Evolutionary conservation across 2,888 invertebrate genomes (phyloP).

Genomic region (Endotricha flammealis): DNA sequence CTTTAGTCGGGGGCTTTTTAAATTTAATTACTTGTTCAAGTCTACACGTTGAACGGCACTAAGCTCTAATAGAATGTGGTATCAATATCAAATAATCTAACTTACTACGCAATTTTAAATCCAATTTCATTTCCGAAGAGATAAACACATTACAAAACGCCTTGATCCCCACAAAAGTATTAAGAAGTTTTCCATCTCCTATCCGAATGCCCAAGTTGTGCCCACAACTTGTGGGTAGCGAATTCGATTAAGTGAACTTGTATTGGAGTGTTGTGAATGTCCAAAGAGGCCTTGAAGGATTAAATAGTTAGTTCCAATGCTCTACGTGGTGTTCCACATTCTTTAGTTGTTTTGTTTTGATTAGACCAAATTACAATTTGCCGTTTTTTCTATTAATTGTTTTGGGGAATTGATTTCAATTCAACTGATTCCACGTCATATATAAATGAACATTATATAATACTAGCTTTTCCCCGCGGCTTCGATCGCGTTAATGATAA

Average conservation of each 20-base stretch:
- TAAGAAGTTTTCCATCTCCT: background rate
- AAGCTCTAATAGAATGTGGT: too few relatives aligned
- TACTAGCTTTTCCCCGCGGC: too few relatives aligned
- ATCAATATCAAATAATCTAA: too few relatives aligned
- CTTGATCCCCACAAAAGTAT: background rate
- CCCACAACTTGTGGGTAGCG: constrained; percentile 5
- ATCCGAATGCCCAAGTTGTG: background rate
- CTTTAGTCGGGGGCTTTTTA: too few relatives aligned
- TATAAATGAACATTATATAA: too few relatives aligned
- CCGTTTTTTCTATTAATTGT: too few relatives aligned
- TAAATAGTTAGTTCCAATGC: background rate
- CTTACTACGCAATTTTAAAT: too few relatives aligned
- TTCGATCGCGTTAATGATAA: too few relatives aligned
- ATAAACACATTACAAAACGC: background rate
- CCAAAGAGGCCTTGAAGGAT: background rate
- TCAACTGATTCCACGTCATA: too few relatives aligned
- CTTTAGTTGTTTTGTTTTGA: background rate
- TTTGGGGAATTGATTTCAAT: too few relatives aligned
- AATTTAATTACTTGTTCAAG: too few relatives aligned
- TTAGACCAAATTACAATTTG: background rate
- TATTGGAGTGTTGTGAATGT: background rate
- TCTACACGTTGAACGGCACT: too few relatives aligned
- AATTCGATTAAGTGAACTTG: constrained; percentile 1
- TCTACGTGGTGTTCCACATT: background rate
- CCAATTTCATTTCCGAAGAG: background rate